phyloP scores from a whole-genome alignment of 2,113 vertebrate species.

The Psittacula cyanocephala region DNA sequence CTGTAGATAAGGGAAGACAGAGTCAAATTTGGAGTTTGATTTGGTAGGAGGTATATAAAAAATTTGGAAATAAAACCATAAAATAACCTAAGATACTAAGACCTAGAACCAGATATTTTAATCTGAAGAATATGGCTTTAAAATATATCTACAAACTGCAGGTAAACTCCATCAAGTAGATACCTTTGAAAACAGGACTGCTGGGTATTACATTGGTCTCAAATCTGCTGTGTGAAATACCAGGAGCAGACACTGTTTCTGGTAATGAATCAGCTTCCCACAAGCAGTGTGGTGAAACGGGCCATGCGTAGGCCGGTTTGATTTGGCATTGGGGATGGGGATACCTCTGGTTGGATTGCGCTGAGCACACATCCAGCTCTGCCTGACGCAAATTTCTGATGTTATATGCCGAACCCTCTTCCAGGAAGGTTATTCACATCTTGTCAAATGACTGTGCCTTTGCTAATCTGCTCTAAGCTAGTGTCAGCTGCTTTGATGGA shows the following conservation, averaged over 20 bases:
- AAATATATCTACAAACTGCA: neutral
- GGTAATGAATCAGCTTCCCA: constrained; percentile 7
- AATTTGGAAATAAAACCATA: neutral
- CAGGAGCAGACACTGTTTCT: neutral
- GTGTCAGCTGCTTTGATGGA: neutral
- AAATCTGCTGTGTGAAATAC: neutral
- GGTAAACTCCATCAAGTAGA: neutral
- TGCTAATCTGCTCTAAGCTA: neutral
- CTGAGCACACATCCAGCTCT: neutral
- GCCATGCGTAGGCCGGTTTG: neutral
- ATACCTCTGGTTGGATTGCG: neutral
- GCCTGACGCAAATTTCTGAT: neutral
- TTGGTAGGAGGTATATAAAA: neutral
- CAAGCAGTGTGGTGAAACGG: neutral
- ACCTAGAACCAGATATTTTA: neutral
- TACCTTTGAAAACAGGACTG: neutral
- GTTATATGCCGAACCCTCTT: neutral
- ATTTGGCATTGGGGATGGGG: neutral
- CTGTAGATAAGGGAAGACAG: neutral
- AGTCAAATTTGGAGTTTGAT: neutral
- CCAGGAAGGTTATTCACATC: neutral
- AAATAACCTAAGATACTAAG: neutral
- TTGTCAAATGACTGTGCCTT: neutral
- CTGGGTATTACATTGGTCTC: neutral
- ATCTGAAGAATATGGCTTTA: neutral